Conservation (phyloP, 2,888 invertebrate species). For the Steinernema hermaphroditum region DNA sequence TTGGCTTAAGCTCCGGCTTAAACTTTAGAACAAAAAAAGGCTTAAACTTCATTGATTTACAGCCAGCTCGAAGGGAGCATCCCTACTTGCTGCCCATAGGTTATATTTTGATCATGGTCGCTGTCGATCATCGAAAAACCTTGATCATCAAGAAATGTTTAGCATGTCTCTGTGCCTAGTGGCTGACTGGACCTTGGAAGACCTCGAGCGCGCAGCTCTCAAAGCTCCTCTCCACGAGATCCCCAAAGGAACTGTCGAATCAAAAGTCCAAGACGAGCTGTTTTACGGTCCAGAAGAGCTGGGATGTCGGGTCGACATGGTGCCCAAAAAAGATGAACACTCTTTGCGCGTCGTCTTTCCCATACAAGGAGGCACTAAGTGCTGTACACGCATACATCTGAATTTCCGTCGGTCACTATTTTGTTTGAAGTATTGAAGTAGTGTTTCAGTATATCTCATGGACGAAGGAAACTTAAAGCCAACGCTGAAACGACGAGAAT, state of each 20-base stretch:
- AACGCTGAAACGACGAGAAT: constrained; percentile 80
- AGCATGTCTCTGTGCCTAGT: constrained; percentile 42
- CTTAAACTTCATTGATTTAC: no score
- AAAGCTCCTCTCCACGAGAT: background rate
- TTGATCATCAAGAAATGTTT: no score
- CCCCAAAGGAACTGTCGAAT: background rate
- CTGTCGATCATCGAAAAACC: no score
- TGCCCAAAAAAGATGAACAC: background rate
- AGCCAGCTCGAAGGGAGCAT: no score
- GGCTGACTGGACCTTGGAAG: constrained; percentile 80
- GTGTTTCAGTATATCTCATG: constrained; percentile 84
- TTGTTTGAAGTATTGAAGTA: background rate
- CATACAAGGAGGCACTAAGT: constrained; percentile 70
- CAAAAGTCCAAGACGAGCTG: constrained; percentile 66
- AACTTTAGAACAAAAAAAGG: no score
- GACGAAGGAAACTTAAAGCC: constrained; percentile 91
- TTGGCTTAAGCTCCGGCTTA: no score
- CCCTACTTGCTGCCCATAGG: no score
- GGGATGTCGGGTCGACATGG: background rate
- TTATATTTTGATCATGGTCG: no score
- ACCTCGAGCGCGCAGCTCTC: constrained; percentile 67
- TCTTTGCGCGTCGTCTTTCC: constrained; percentile 74
- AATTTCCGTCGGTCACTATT: no score
- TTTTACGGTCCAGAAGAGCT: background rate
- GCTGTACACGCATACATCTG: constrained; percentile 77